Percentiles rank a stretch among this genome's conserved stretches.
Conservation (phyloP, 2,797 vertebrate species). For the Spinibarbus caldwelli region DNA sequence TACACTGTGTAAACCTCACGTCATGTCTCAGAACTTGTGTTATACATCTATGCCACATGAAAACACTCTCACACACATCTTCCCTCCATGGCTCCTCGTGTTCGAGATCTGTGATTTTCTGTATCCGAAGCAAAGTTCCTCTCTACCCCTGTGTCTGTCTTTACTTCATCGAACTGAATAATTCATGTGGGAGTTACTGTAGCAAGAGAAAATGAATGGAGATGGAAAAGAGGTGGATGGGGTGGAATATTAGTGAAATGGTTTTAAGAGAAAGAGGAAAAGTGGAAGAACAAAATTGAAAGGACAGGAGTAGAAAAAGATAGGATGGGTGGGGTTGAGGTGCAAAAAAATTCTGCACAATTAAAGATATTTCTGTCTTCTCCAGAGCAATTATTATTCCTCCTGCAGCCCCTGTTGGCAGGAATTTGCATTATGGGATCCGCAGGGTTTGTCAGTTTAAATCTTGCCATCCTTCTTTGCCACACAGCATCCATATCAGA, state of each 20-base stretch:
- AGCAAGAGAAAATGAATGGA: conserved; percentile 44
- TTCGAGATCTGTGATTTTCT: not conserved
- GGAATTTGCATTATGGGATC: not conserved
- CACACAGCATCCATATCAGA: conserved; percentile 10
- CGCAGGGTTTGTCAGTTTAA: not conserved
- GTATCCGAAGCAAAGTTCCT: not conserved
- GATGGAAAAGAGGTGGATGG: conserved; percentile 45
- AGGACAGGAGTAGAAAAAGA: not conserved
- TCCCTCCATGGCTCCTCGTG: not conserved
- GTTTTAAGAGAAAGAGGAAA: not conserved
- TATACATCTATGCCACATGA: not conserved
- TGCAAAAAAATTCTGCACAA: not conserved
- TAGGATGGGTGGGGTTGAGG: conserved; percentile 15
- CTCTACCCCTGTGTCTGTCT: conserved; percentile 20
- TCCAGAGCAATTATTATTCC: not conserved
- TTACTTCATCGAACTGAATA: conserved; percentile 74
- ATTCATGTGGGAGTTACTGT: conserved; percentile 70
- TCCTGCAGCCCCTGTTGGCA: not conserved
- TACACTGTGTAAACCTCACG: not conserved
- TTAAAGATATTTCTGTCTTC: not conserved
- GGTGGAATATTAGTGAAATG: conserved; percentile 49
- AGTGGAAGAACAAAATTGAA: conserved; percentile 20
- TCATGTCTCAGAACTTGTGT: not conserved
- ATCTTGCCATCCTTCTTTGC: not conserved
- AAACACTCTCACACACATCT: not conserved